These are phyloP conservation scores for Aurelia aurita DNA, from an alignment of 30 jellyfish, hydroid and myxozoan genomes.

Conservation along the genomic window DNA sequence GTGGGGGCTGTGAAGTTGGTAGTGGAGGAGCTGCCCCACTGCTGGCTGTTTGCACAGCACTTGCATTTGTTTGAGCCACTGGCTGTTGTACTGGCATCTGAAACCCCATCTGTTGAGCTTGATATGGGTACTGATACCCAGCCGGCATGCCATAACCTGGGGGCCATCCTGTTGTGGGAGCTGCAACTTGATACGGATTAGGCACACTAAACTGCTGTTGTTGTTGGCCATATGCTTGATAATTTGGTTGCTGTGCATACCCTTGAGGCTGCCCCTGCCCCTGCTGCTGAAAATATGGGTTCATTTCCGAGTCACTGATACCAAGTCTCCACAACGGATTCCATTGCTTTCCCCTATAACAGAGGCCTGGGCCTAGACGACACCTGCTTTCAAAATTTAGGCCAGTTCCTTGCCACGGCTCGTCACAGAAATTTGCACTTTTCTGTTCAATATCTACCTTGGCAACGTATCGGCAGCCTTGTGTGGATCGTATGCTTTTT, in stretches of 20 bases:
- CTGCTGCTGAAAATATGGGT: constrained; percentile 51
- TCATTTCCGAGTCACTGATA: constrained; percentile 16
- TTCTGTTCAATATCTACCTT: too few species aligned
- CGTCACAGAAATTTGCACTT: too few species aligned
- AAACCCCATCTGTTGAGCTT: constrained; percentile 9
- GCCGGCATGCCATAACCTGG: constrained; percentile 40
- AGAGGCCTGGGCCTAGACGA: neutral
- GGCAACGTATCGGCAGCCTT: too few species aligned
- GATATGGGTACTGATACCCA: constrained; percentile 36
- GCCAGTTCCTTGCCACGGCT: too few species aligned
- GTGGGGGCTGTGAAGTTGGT: constrained; percentile 55
- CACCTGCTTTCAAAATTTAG: neutral
- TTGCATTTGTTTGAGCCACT: constrained; percentile 2
- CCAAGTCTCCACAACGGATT: too few species aligned
- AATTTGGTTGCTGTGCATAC: constrained; percentile 25
- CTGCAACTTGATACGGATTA: neutral
- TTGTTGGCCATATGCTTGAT: constrained; percentile 22
- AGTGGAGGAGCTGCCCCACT: constrained; percentile 25
- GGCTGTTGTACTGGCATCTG: constrained; percentile 47
- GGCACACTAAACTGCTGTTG: neutral
- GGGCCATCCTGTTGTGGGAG: constrained; percentile 37
- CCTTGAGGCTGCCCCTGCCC: constrained; percentile 19
- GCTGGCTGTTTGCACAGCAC: neutral
- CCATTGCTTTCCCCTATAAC: too few species aligned
- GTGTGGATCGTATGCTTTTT: too few species aligned